phyloP scores from a whole-genome alignment of 2,797 vertebrate species.

The Miichthys miiuy region DNA sequence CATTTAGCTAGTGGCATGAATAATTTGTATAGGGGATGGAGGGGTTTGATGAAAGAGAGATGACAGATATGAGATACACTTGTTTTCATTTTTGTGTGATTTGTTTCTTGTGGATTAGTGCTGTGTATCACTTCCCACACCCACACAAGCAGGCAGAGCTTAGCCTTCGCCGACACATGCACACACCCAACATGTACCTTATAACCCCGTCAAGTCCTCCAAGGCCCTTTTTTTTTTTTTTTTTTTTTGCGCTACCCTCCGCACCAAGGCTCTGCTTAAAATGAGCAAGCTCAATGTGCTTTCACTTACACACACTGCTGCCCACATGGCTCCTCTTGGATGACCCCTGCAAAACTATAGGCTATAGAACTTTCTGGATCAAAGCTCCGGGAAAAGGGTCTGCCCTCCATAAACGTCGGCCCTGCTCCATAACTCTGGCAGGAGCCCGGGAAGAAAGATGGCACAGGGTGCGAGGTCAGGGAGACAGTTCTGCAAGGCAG shows the following conservation, averaged over 20 bases:
- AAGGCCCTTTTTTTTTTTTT: conserved; percentile 4
- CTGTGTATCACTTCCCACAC: conserved; percentile 22
- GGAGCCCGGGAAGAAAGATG: conserved; percentile 75
- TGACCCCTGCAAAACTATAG: conserved; percentile 74
- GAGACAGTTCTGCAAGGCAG: conserved; percentile 54
- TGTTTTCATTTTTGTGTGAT: conserved; percentile 30
- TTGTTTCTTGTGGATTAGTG: conserved; percentile 26
- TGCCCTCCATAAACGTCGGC: conserved; percentile 77
- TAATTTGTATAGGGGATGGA: conserved; percentile 79
- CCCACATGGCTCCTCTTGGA: conserved; percentile 72
- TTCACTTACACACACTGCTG: conserved; percentile 73
- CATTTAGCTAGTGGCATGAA: conserved; percentile 82
- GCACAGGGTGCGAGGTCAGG: conserved; percentile 68
- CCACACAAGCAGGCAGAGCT: conserved; percentile 23
- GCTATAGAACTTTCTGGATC: conserved; percentile 77
- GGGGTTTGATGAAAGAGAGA: conserved; percentile 74
- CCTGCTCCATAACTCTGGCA: conserved; percentile 76
- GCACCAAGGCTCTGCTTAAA: conserved; percentile 25
- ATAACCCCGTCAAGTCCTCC: conserved; percentile 37
- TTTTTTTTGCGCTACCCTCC: conserved; percentile 21
- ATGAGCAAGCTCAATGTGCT: conserved; percentile 72
- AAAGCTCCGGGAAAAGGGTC: conserved; percentile 77
- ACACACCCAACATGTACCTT: conserved; percentile 43
- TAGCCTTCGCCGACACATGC: conserved; percentile 19
- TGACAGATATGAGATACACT: conserved; percentile 72